Percentiles rank a stretch among this genome's conserved stretches.
These are phyloP conservation scores for Tricholauxania praeusta DNA, from an alignment of 2,888 invertebrate genomes.

Conservation along the genomic window DNA sequence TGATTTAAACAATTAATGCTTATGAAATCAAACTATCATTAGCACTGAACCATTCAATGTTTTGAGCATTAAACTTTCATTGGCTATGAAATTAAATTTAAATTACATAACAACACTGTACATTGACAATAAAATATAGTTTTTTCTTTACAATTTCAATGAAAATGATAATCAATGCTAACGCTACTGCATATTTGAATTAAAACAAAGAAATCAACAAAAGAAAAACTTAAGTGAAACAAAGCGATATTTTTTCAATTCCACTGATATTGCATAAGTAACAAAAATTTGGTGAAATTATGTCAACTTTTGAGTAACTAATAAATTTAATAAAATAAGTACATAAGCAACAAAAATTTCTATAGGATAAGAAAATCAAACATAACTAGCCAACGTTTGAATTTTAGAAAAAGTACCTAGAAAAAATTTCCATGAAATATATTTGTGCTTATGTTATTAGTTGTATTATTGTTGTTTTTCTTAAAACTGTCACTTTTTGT, in stretches of 20 bases:
- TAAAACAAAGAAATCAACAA: slow-evolving; percentile 32
- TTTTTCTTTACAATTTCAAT: too few relatives aligned
- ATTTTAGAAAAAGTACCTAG: slow-evolving; percentile 6
- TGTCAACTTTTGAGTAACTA: not conserved
- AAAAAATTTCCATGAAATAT: slow-evolving; percentile 22
- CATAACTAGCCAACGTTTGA: not conserved
- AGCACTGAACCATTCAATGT: too few relatives aligned
- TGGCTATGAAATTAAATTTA: too few relatives aligned
- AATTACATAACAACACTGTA: too few relatives aligned
- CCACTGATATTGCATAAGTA: too few relatives aligned
- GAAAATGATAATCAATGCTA: too few relatives aligned
- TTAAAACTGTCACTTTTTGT: slow-evolving; percentile 47
- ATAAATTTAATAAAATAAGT: slow-evolving; percentile 5
- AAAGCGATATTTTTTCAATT: too few relatives aligned
- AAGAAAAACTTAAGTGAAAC: slow-evolving; percentile 7
- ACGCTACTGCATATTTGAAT: not conserved
- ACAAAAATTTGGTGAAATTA: not conserved
- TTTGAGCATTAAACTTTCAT: too few relatives aligned
- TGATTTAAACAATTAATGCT: too few relatives aligned
- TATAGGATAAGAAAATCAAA: slow-evolving; percentile 29
- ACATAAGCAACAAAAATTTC: slow-evolving; percentile 2
- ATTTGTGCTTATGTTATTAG: slow-evolving; percentile 34
- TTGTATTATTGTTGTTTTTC: slow-evolving; percentile 29
- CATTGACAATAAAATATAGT: too few relatives aligned
- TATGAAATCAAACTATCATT: too few relatives aligned